Conservation (phyloP, 1,140 invertebrate genomes). For the Dendrolimus punctatus region DNA sequence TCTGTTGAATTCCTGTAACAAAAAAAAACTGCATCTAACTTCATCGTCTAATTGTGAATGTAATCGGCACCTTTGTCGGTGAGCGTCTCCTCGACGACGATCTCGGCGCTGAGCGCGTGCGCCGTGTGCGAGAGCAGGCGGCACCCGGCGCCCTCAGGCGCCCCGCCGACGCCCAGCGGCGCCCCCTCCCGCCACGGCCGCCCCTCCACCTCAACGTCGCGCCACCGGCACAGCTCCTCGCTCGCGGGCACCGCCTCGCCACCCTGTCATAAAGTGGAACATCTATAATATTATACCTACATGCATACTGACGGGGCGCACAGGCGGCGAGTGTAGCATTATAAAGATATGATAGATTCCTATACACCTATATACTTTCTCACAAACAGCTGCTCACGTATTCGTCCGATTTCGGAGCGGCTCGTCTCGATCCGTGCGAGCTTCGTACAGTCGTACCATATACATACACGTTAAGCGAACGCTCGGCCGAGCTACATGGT, state of each 20-base stretch:
- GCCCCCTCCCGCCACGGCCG: constrained; percentile 16
- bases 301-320: too few relatives aligned
- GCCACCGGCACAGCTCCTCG: constrained; percentile 35
- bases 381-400: too few relatives aligned
- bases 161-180: constrained; percentile 13
- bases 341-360: too few relatives aligned
- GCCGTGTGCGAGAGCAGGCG: constrained; percentile 14
- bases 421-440: too few relatives aligned
- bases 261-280: constrained; percentile 1
- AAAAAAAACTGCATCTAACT: too few relatives aligned
- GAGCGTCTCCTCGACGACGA: constrained; percentile 42
- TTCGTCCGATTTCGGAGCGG: too few relatives aligned
- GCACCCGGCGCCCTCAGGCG: constrained; percentile 12
- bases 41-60: background rate
- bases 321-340: too few relatives aligned
- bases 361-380: too few relatives aligned
- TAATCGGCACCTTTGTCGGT: constrained; percentile 48
- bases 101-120: constrained; percentile 34
- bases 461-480: too few relatives aligned
- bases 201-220: constrained; percentile 12
- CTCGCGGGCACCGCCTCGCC: constrained; percentile 8
- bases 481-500: too few relatives aligned
- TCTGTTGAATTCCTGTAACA: too few relatives aligned
- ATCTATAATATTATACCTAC: background rate
- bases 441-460: too few relatives aligned